These are phyloP conservation scores for Apostichopus californicus DNA, from an alignment of 35 echinoderm and acorn worm species.

Conservation along the genomic window DNA sequence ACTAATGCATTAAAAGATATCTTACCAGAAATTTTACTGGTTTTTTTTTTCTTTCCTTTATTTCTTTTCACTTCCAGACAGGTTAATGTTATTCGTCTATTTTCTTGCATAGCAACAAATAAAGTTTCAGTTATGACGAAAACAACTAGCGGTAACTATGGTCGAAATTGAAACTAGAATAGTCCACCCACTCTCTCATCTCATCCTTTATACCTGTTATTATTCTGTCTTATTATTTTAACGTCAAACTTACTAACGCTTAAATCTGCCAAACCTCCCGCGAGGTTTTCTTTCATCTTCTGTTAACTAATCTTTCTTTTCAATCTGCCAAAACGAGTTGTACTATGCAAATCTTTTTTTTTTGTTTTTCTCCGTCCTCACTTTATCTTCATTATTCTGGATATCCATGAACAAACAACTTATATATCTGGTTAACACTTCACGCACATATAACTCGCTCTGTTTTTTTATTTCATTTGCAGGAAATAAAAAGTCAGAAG, in stretches of 20 bases:
- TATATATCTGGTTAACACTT: neutral
- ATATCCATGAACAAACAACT: conserved; percentile 7
- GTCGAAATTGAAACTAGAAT: neutral
- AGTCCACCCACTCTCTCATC: neutral
- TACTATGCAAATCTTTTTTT: neutral
- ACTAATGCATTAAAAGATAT: too few relatives aligned
- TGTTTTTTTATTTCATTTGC: conserved; percentile 15
- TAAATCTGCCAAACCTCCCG: neutral
- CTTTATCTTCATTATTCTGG: neutral
- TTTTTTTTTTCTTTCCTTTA: too few relatives aligned
- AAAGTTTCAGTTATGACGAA: too few relatives aligned
- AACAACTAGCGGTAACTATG: too few relatives aligned
- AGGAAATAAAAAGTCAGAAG: conserved; percentile 7
- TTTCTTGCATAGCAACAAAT: too few relatives aligned
- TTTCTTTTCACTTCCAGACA: too few relatives aligned
- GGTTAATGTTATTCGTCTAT: too few relatives aligned
- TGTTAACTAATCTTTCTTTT: neutral
- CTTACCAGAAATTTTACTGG: too few relatives aligned
- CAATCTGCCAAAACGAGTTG: neutral
- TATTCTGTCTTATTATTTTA: neutral
- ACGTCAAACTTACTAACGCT: neutral
- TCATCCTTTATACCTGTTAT: neutral
- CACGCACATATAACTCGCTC: conserved; percentile 4
- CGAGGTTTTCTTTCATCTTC: neutral
- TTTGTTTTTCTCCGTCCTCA: neutral